Conservation (phyloP, 2,888 invertebrate genomes). For the Physocephala rufipes region DNA sequence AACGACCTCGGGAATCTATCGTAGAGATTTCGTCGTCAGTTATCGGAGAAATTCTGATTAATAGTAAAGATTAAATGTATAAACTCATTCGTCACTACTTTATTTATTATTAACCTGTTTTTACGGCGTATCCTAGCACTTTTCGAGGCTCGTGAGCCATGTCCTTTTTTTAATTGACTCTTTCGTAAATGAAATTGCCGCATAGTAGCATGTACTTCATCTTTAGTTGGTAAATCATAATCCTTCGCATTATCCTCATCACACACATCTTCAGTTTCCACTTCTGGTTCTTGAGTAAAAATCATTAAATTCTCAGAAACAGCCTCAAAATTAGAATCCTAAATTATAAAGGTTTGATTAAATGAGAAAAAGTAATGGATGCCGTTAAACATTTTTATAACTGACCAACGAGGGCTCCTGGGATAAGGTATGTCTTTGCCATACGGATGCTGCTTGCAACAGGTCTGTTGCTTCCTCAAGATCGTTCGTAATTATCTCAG, state of each 20-base stretch:
- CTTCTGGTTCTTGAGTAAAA: conserved; percentile 59
- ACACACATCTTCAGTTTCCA: conserved; percentile 59
- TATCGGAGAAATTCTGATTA: conserved; percentile 59
- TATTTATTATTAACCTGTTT: conserved; percentile 52
- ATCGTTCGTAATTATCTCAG: conserved; percentile 51
- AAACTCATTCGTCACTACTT: conserved; percentile 3
- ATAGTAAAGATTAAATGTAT: neutral
- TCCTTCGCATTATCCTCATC: conserved; percentile 53
- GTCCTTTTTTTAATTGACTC: conserved; percentile 59
- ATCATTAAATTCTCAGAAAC: conserved; percentile 57
- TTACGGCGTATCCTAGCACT: conserved; percentile 58
- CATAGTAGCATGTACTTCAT: conserved; percentile 65
- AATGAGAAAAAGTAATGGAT: neutral
- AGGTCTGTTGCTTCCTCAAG: conserved; percentile 44
- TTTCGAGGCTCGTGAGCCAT: conserved; percentile 57
- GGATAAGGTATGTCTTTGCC: conserved; percentile 49
- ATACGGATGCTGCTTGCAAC: conserved; percentile 51
- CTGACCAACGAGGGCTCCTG: conserved; percentile 49
- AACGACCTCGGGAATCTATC: conserved; percentile 50
- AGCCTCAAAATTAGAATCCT: conserved; percentile 57
- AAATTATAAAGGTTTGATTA: neutral
- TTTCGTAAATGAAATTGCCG: conserved; percentile 63
- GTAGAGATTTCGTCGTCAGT: conserved; percentile 53
- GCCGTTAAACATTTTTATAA: neutral
- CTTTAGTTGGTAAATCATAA: conserved; percentile 59